phyloP scores from a whole-genome alignment of 2,888 invertebrate genomes.

The Embidobia sp. region DNA sequence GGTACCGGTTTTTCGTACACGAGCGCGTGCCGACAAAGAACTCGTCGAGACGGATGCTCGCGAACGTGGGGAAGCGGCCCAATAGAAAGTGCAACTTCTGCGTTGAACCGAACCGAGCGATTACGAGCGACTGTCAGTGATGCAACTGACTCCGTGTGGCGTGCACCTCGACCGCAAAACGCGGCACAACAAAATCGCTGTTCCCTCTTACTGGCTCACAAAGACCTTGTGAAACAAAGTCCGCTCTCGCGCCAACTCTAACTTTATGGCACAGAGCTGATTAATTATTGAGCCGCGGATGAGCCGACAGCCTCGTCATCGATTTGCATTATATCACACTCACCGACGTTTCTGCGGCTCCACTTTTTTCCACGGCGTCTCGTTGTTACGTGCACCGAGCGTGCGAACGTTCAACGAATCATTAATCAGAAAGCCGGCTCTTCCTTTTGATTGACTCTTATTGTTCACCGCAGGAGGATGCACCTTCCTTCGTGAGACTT shows the following conservation, averaged over 20 bases:
- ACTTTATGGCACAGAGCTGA: constrained; percentile 30
- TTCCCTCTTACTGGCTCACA: constrained; percentile 67
- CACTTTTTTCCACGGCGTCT: neutral
- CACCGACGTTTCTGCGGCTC: constrained; percentile 4
- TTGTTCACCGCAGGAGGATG: too few relatives aligned
- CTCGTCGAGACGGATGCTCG: constrained; percentile 2
- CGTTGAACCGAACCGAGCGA: constrained; percentile 57
- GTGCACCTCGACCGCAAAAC: constrained; percentile 63
- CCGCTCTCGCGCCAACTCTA: constrained; percentile 46
- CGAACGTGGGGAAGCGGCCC: constrained; percentile 19
- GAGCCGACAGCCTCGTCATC: constrained; percentile 12
- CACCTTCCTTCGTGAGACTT: too few relatives aligned
- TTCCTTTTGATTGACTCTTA: constrained; percentile 8
- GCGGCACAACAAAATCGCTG: constrained; percentile 61
- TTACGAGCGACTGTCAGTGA: constrained; percentile 68
- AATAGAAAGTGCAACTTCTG: constrained; percentile 47
- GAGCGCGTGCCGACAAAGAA: constrained; percentile 29
- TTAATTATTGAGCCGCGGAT: constrained; percentile 43
- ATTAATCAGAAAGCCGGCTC: constrained; percentile 29
- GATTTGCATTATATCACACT: constrained; percentile 28
- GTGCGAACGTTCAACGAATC: constrained; percentile 1
- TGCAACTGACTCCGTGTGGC: constrained; percentile 69
- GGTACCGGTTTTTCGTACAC: constrained; percentile 1
- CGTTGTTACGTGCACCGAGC: neutral
- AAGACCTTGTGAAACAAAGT: constrained; percentile 65